Conservation (phyloP, 2,113 vertebrate species). For the Phrynocephalus versicolor region DNA sequence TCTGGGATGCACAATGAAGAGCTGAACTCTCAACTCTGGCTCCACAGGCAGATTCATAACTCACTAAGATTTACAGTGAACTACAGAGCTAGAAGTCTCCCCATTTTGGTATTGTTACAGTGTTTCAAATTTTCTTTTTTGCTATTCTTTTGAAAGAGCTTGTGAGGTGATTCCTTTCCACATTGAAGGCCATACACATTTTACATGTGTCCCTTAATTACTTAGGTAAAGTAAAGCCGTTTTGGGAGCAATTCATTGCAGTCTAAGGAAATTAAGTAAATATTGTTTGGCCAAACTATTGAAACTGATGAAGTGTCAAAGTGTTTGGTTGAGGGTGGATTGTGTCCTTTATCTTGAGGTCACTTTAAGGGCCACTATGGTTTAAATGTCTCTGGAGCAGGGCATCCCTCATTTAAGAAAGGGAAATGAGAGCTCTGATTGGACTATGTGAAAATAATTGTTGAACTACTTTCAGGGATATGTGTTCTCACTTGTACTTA, state of each 20-base stretch:
- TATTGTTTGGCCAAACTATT: not conserved
- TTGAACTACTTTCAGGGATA: slow-evolving; percentile 7
- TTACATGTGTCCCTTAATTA: not conserved
- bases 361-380: not conserved
- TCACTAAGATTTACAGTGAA: too few relatives aligned
- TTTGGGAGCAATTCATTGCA: not conserved
- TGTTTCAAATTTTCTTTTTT: too few relatives aligned
- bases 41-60: too few relatives aligned
- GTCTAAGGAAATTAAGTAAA: not conserved
- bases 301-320: not conserved
- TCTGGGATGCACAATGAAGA: too few relatives aligned
- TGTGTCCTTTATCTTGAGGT: not conserved
- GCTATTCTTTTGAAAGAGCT: too few relatives aligned
- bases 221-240: not conserved
- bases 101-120: too few relatives aligned
- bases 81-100: too few relatives aligned
- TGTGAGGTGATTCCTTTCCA: too few relatives aligned
- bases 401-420: not conserved
- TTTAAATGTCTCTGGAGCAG: not conserved
- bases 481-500: not conserved
- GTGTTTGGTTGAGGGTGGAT: not conserved
- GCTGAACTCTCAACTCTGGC: too few relatives aligned
- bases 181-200: too few relatives aligned
- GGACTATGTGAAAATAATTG: not conserved
- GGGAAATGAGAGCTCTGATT: not conserved